These are phyloP conservation scores for Rhynchotus rufescens DNA, from an alignment of 2,797 vertebrate species.

Conservation along the genomic window DNA sequence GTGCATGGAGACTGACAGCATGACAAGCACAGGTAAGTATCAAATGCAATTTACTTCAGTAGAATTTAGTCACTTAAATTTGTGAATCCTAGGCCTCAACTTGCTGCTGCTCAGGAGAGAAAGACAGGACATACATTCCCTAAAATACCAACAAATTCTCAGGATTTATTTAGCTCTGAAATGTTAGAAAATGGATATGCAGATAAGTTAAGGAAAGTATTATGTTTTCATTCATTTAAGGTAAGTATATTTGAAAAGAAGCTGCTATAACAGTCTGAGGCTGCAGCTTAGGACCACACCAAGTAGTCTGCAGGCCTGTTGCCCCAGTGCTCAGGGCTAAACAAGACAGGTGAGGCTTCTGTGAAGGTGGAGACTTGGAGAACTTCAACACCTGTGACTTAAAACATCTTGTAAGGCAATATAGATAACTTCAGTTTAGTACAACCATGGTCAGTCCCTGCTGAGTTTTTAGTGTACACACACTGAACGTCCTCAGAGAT, in stretches of 20 bases:
- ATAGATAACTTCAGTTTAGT: not conserved
- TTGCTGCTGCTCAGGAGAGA: not conserved
- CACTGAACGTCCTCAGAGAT: not conserved
- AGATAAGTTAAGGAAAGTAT: not conserved
- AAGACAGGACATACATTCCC: not conserved
- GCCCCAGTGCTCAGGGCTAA: not conserved
- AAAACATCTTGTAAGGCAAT: not conserved
- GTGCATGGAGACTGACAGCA: not conserved
- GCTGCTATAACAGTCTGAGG: fast-evolving
- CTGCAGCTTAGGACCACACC: not conserved
- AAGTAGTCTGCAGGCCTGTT: not conserved
- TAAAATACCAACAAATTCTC: not conserved
- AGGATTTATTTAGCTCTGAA: not conserved
- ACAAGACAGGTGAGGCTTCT: not conserved
- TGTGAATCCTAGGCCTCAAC: not conserved
- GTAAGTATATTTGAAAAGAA: not conserved
- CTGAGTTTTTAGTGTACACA: not conserved
- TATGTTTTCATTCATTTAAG: not conserved
- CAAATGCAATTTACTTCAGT: not conserved
- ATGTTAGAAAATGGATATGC: not conserved
- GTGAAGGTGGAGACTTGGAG: not conserved
- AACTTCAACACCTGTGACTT: not conserved
- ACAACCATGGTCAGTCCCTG: not conserved
- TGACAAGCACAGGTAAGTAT: not conserved
- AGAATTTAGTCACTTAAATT: not conserved